Evolutionary conservation across 2,888 invertebrate genomes (phyloP).

Genomic region (Meiosimyza decipiens): DNA sequence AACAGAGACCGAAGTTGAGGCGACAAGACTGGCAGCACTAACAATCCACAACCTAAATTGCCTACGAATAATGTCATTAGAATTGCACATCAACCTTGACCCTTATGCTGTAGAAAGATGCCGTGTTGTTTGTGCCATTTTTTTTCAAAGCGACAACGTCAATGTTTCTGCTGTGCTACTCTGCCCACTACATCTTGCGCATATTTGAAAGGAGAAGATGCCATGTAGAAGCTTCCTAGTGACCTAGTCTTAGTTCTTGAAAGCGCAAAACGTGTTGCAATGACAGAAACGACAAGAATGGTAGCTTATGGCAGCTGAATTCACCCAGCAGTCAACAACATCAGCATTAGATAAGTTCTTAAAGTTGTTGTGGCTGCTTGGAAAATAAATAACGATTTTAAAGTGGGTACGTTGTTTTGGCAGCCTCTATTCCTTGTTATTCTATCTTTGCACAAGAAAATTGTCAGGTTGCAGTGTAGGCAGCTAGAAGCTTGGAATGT

Average conservation of each 20-base stretch:
- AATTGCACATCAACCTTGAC: constrained; percentile 30
- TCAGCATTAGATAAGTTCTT: not conserved
- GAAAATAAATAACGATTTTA: not conserved
- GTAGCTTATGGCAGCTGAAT: too few relatives aligned
- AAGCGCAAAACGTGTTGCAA: constrained; percentile 1
- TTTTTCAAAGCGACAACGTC: not conserved
- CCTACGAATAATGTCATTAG: constrained; percentile 22
- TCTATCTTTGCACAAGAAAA: too few relatives aligned
- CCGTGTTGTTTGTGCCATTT: not conserved
- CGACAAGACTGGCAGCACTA: not conserved
- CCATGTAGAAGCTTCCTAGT: not conserved
- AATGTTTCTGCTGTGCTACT: not conserved
- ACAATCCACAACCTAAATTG: not conserved
- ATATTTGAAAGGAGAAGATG: too few relatives aligned
- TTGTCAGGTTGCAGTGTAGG: too few relatives aligned
- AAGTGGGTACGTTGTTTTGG: constrained; percentile 4
- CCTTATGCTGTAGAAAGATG: not conserved
- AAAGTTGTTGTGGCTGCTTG: not conserved
- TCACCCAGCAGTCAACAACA: too few relatives aligned
- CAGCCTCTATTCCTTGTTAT: not conserved
- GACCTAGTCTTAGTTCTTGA: constrained; percentile 11
- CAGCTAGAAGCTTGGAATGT: too few relatives aligned
- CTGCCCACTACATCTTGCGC: not conserved
- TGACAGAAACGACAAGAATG: not conserved
- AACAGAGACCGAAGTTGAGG: not conserved